Conservation (phyloP, 2,888 invertebrate genomes). For the Sisyra nigra region DNA sequence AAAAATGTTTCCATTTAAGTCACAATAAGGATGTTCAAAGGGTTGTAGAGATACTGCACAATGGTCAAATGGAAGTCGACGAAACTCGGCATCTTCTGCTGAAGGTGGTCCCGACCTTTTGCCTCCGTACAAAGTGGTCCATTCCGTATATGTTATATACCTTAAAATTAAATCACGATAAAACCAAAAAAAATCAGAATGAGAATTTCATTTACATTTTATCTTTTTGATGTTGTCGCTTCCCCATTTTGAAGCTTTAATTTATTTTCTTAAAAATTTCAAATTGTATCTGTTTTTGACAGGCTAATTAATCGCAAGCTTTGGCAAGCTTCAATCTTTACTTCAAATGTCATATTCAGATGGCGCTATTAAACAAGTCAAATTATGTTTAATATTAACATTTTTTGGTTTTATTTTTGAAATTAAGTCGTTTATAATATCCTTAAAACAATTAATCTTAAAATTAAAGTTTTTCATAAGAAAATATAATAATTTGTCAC, state of each 20-base stretch:
- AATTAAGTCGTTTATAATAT: too few species aligned
- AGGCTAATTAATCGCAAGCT: too few species aligned
- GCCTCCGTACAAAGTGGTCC: conserved; percentile 81
- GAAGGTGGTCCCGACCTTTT: conserved; percentile 52
- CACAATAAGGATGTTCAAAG: conserved; percentile 84
- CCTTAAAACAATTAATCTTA: too few species aligned
- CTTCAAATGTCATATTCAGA: too few species aligned
- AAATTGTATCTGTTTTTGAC: not conserved
- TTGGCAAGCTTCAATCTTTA: too few species aligned
- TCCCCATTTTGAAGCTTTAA: conserved; percentile 54
- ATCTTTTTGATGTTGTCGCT: conserved; percentile 86
- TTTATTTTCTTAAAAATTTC: not conserved
- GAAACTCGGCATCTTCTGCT: conserved; percentile 67
- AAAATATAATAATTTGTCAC: too few species aligned
- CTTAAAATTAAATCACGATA: conserved; percentile 25
- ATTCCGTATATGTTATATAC: conserved; percentile 77
- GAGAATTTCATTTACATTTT: conserved; percentile 49
- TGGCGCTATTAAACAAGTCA: too few species aligned
- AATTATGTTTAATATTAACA: too few species aligned
- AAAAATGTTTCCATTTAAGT: conserved; percentile 80
- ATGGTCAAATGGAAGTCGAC: conserved; percentile 82
- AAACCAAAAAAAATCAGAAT: conserved; percentile 3
- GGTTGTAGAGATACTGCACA: conserved; percentile 86
- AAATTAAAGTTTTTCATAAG: too few species aligned
- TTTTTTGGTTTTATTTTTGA: too few species aligned